Base-by-base conservation (phyloP, 2,888 invertebrate genomes). In the Carpatolechia fugitivella region DNA sequence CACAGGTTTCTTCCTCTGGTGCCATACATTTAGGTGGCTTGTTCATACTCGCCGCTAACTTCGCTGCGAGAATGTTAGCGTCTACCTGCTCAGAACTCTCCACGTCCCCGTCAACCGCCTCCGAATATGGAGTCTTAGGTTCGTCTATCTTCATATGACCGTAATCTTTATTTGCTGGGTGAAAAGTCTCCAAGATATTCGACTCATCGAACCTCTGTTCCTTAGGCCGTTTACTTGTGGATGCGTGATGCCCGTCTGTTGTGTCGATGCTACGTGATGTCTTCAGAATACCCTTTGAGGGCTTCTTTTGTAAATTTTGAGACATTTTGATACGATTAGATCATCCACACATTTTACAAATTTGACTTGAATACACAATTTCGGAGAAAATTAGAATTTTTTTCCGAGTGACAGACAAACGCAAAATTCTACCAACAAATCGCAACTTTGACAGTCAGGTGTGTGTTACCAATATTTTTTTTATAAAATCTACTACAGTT, bases 71-170 rank as follows among this genome's bases (percentile, higher is more conserved):
- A 56, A 95, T 91, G 61, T 93, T 92, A 0, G 96, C 94, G 72
- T 94, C 94, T 60, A 93, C 73, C 65, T 92, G 91, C 66, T 93
- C 93, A 7, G 76, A 68, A 29, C 92, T 91, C 65, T 93, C 93
- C 41, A 91, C 83, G 40, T 92, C 91, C 29, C 92, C 91, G 60
- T 94, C 94, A 47, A 89, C 91, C 52, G 93, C 82, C 70, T 93
- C 94, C 4, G 91, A 89, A 68, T 80, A 93, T 36, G 99, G 99
- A 24, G 99, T 99, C 85, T 99, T 99, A 1, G 99, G 99, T 85
- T 99, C 99, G 72, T 98, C 97, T 35, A 89, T 85, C 88, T 99
- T 99, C 98, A 99, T 99, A 76, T 98, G 98, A 7, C 99, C 99
- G 85, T 99, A 99, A 87, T 99, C 99, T 90, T 99, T 99, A 81